These are phyloP conservation scores for Eulemur mongoz DNA, from an alignment of 2,797 vertebrate genomes.

Conservation along the genomic window DNA sequence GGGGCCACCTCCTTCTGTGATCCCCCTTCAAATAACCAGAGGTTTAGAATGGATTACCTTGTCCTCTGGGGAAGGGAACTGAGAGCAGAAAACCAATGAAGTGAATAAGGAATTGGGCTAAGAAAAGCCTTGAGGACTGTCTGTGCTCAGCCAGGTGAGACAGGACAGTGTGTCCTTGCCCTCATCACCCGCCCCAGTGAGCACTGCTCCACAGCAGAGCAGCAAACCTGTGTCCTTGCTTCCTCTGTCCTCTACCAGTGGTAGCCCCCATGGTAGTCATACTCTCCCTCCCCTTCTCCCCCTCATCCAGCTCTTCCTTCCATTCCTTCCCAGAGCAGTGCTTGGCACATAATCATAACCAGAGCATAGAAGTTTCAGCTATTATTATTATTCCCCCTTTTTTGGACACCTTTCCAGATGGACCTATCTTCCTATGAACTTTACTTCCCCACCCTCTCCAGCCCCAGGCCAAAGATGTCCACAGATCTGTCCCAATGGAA, in stretches of 20 bases:
- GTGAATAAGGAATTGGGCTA: neutral
- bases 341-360: neutral
- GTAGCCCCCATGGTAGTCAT: neutral
- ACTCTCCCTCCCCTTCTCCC: neutral
- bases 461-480: neutral
- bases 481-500: neutral
- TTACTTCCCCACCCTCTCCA: neutral
- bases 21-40: neutral
- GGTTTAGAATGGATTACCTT: neutral
- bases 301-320: neutral
- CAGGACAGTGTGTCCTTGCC: neutral
- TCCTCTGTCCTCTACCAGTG: neutral
- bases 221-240: neutral
- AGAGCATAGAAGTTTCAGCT: neutral
- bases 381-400: neutral
- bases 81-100: constrained; percentile 26
- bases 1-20: neutral
- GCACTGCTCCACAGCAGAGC: neutral
- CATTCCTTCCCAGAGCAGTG: neutral
- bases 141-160: neutral
- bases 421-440: neutral
- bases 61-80: neutral
- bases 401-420: neutral
- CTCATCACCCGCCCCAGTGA: neutral
- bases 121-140: neutral